These are phyloP conservation scores for Heterodera filipjevi DNA, from an alignment of 2,888 invertebrate species.

Conservation along the genomic window DNA sequence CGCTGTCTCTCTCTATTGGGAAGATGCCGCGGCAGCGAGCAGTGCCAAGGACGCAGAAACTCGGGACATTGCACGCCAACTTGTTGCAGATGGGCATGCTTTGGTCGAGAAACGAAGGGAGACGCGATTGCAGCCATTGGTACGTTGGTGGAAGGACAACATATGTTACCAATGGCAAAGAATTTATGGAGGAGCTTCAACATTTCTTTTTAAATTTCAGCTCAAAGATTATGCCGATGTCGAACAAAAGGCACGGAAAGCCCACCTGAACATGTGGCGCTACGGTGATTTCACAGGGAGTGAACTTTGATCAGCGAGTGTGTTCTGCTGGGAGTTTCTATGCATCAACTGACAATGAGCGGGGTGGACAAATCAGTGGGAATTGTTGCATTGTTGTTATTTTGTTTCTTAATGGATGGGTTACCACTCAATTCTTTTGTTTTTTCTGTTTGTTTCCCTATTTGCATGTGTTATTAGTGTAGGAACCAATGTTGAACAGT, in stretches of 20 bases:
- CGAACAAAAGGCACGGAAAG: conserved; percentile 67
- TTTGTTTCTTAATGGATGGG: neutral
- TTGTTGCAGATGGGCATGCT: conserved; percentile 84
- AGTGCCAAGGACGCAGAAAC: conserved; percentile 65
- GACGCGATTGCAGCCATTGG: conserved; percentile 78
- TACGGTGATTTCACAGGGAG: conserved; percentile 98
- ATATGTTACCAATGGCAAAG: too few relatives aligned
- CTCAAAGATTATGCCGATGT: conserved; percentile 67
- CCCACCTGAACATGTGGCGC: conserved; percentile 87
- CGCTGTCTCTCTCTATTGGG: conserved; percentile 40
- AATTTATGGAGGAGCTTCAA: neutral
- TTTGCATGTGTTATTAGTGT: neutral
- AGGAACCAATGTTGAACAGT: neutral
- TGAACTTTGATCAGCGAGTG: conserved; percentile 69
- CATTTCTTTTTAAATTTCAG: conserved; percentile 47
- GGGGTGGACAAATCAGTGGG: neutral
- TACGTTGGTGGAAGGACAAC: conserved; percentile 65
- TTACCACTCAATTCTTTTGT: neutral
- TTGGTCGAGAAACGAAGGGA: conserved; percentile 81
- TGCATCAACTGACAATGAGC: neutral
- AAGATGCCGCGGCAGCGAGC: conserved; percentile 35
- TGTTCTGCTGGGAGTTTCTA: neutral
- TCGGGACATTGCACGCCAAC: conserved; percentile 77
- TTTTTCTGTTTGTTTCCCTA: neutral
- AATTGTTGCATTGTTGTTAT: neutral